Evolutionary conservation across 1,140 invertebrate genomes (phyloP).

Genomic region (Hyphantria cunea): DNA sequence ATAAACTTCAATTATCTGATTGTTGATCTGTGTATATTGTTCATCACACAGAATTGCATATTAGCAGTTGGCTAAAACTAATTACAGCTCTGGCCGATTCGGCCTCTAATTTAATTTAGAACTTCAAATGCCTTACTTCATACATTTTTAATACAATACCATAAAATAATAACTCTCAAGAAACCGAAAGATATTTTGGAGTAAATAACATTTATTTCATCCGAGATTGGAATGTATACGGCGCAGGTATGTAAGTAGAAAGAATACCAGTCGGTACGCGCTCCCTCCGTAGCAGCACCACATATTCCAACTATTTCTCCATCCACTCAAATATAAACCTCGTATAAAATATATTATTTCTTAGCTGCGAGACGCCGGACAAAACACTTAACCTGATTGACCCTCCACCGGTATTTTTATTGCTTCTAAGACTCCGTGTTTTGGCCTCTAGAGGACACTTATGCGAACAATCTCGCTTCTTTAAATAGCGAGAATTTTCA

Average conservation of each 20-base stretch:
- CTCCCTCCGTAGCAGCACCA: constrained; percentile 40
- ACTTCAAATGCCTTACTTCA: too few relatives aligned
- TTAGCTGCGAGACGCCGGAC: constrained; percentile 57
- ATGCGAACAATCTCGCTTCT: constrained; percentile 36
- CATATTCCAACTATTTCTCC: constrained; percentile 47
- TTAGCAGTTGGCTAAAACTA: too few relatives aligned
- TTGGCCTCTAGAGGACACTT: constrained; percentile 36
- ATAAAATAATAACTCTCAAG: too few relatives aligned
- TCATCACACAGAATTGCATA: too few relatives aligned
- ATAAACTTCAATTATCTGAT: too few relatives aligned
- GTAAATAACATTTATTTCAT: constrained; percentile 15
- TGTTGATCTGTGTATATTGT: too few relatives aligned
- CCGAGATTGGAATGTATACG: constrained; percentile 23
- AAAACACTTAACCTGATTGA: constrained; percentile 77
- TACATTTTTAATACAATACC: too few relatives aligned
- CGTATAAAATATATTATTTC: constrained; percentile 62
- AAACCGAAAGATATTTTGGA: constrained; percentile 5
- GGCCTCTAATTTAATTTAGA: too few relatives aligned
- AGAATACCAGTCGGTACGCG: constrained; percentile 15
- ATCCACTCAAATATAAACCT: constrained; percentile 63
- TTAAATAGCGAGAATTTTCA: constrained; percentile 31
- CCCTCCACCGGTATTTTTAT: constrained; percentile 73
- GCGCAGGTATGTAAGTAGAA: constrained; percentile 5
- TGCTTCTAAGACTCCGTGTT: constrained; percentile 51
- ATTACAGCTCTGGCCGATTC: too few relatives aligned